Conservation (phyloP, 1,140 invertebrate species). For the Triops cancriformis region DNA sequence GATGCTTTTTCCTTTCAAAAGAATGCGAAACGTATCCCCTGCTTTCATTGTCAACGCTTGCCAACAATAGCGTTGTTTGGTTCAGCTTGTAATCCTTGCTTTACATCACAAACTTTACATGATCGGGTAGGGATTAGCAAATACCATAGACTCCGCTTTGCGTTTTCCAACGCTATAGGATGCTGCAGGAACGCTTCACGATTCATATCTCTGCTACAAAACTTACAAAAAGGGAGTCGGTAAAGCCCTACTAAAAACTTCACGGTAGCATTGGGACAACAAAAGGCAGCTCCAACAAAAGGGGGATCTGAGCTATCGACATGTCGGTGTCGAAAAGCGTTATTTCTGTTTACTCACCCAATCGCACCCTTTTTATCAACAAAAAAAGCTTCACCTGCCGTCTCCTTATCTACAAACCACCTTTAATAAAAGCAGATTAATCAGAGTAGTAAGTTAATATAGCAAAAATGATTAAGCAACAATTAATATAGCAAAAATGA, state of each 20-base stretch:
- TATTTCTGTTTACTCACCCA: neutral
- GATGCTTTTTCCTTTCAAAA: neutral
- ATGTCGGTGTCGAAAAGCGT: neutral
- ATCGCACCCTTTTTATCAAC: constrained; percentile 4
- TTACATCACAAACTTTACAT: constrained; percentile 7
- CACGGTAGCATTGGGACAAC: neutral
- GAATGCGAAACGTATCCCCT: neutral
- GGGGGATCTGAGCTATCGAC: neutral
- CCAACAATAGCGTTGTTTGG: neutral
- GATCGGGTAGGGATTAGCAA: neutral
- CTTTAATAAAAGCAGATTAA: neutral
- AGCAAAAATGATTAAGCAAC: too few species aligned
- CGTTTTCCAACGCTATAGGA: neutral
- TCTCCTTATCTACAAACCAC: neutral
- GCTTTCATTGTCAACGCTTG: neutral
- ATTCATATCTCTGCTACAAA: neutral
- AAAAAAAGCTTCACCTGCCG: neutral
- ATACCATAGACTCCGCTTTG: neutral
- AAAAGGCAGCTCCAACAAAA: neutral
- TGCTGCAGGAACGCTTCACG: neutral
- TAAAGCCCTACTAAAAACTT: neutral
- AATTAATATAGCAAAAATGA: too few species aligned
- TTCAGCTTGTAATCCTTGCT: constrained; percentile 3
- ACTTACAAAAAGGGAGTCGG: neutral
- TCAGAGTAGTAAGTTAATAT: too few species aligned